Conservation (phyloP, 2,797 vertebrate species). For the Lepidocolaptes lacrymiger region DNA sequence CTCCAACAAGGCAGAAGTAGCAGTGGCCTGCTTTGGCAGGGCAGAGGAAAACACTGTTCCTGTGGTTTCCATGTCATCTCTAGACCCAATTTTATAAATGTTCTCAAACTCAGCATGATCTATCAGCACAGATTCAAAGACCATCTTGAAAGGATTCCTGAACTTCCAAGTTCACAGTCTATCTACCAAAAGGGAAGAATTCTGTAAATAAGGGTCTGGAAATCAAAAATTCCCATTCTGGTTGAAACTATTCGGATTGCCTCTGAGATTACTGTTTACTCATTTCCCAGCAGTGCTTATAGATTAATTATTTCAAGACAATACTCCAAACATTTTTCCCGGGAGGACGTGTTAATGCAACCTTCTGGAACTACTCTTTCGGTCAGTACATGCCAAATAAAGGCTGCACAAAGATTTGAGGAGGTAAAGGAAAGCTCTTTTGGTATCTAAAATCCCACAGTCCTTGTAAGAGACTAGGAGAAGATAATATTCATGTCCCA, state of each 20-base stretch:
- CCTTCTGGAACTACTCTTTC: not conserved
- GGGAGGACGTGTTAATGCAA: not conserved
- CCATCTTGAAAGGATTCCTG: not conserved
- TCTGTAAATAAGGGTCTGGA: not conserved
- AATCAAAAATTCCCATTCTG: not conserved
- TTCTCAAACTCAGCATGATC: not conserved
- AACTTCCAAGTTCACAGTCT: not conserved
- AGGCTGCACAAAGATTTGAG: not conserved
- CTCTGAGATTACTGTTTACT: not conserved
- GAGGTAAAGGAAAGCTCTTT: not conserved
- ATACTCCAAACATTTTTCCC: not conserved
- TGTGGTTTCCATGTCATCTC: not conserved
- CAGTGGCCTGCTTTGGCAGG: not conserved
- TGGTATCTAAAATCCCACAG: not conserved
- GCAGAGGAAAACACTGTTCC: not conserved
- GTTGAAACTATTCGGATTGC: not conserved
- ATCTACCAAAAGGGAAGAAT: not conserved
- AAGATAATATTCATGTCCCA: not conserved
- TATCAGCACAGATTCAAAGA: not conserved
- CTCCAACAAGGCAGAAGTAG: not conserved
- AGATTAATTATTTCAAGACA: constrained; percentile 10
- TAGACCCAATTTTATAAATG: not conserved
- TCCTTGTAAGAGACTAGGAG: not conserved
- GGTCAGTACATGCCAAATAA: not conserved
- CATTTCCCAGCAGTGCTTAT: not conserved